A percentile compares a stretch with the other conserved stretches of the same genome.
These are phyloP conservation scores for Metridium senile DNA, from an alignment of 92 coral and sea anemone genomes.

Conservation along the genomic window DNA sequence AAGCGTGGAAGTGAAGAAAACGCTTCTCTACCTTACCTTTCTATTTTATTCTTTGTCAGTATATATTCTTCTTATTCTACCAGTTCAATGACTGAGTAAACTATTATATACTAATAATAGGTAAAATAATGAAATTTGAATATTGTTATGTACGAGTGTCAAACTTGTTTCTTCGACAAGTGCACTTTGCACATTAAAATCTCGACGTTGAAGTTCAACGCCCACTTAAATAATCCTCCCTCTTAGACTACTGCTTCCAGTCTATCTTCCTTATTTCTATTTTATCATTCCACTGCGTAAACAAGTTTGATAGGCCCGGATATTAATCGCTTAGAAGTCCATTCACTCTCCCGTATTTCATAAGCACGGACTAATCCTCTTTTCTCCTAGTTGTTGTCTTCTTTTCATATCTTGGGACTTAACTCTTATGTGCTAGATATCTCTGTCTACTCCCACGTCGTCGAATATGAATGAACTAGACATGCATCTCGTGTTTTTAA, in stretches of 20 bases:
- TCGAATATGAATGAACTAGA: too few relatives aligned
- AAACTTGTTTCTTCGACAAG: not conserved
- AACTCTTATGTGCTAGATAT: not conserved
- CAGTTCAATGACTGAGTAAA: too few relatives aligned
- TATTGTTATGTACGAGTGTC: too few relatives aligned
- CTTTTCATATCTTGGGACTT: not conserved
- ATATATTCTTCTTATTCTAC: too few relatives aligned
- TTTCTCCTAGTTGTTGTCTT: not conserved
- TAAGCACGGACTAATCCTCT: conserved; percentile 8
- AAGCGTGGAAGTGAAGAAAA: too few relatives aligned
- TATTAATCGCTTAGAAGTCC: conserved; percentile 9
- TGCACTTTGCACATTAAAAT: not conserved
- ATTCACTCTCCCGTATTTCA: not conserved
- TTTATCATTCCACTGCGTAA: not conserved
- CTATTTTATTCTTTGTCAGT: too few relatives aligned
- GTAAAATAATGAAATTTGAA: not conserved
- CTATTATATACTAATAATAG: not conserved
- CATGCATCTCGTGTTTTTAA: too few relatives aligned
- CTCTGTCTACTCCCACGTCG: not conserved
- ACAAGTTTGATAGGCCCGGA: not conserved
- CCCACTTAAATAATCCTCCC: too few relatives aligned
- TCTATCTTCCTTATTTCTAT: too few relatives aligned
- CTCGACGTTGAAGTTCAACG: too few relatives aligned
- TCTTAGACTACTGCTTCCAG: too few relatives aligned
- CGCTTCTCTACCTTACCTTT: too few relatives aligned